phyloP scores from a whole-genome alignment of 2,797 vertebrate genomes.

The Pipistrellus nathusii region DNA sequence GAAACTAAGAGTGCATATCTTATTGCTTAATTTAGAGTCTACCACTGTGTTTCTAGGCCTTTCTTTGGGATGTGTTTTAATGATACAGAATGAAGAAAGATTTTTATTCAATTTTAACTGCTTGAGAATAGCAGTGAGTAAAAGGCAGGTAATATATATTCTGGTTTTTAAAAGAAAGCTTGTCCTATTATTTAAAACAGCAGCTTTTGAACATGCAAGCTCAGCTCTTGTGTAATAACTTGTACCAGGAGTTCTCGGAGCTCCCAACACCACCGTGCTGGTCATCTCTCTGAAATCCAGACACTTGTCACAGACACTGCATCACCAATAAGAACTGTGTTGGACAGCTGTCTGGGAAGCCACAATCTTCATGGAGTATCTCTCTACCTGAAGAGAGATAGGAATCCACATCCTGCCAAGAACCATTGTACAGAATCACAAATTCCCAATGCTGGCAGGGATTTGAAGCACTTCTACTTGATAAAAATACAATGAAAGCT shows the following conservation, averaged over 20 bases:
- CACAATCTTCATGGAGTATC: neutral
- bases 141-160: slow-evolving; percentile 84
- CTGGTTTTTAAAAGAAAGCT: slow-evolving; percentile 82
- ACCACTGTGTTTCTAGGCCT: slow-evolving; percentile 82
- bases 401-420: neutral
- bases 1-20: slow-evolving; percentile 84
- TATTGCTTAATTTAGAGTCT: slow-evolving; percentile 87
- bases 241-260: neutral
- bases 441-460: neutral
- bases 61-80: slow-evolving; percentile 87
- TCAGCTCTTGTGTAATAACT: slow-evolving; percentile 55
- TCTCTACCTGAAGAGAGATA: slow-evolving; percentile 2
- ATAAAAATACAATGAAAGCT: neutral
- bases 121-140: slow-evolving; percentile 84
- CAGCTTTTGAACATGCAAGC: slow-evolving; percentile 73
- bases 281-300: slow-evolving; percentile 43
- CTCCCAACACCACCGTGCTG: neutral
- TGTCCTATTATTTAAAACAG: slow-evolving; percentile 83
- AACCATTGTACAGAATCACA: neutral
- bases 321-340: neutral
- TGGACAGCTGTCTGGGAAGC: neutral
- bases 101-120: slow-evolving; percentile 88
- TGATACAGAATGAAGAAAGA: slow-evolving; percentile 85
- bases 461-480: neutral
- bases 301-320: neutral